Evolutionary conservation across 2,113 vertebrate species (phyloP), one percentile per base, ranked within the genome.

Genomic region (Rattus rattus): DNA sequence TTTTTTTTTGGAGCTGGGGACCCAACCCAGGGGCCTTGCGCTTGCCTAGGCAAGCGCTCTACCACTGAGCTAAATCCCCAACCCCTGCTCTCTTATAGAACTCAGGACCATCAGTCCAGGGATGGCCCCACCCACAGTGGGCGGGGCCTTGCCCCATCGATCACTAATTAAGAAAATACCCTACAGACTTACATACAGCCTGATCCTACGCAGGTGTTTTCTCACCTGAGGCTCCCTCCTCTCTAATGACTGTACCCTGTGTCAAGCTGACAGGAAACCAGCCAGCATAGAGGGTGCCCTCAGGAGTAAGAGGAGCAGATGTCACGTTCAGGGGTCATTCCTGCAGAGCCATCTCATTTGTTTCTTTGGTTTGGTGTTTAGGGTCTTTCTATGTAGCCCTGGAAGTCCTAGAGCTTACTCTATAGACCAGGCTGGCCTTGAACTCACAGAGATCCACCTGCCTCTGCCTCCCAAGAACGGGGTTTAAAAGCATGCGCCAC

Each of bases 101-200:
- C 47, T 26, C 76, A 77, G 76, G 76, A 77, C 76, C 28, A 77
- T 5, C 65, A 30, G 65, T 30, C 65, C 65, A 69, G 65, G 24
- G 47, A 16, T 30, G 47, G 43, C 12, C 0, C 16, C 76, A 33
- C 47, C 28, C 16, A 33, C 16, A 33, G 5, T 1, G 16, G 17
- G 14, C 77, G 54, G 49, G 52, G 30, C 30, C n/a, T n/a, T n/a
- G 43, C 12, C 0, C 49, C 16, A 33, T 33, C 2, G 5, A 54
- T 33, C 7, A 33, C 49, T 79, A 52, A 33, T 54, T 54, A 17
- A 54, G 28, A 20, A 79, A 20, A 36, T 54, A 10, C 39, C 39
- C 73, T 47, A 13, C 39, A 72, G 69, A 9, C 69, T 72, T 72
- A 16, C 36, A 7, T 36, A 70, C 33, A 43, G 10, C 39, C 39